Evolutionary conservation across 2,888 invertebrate genomes (phyloP).

Genomic region (Cryptus armator): DNA sequence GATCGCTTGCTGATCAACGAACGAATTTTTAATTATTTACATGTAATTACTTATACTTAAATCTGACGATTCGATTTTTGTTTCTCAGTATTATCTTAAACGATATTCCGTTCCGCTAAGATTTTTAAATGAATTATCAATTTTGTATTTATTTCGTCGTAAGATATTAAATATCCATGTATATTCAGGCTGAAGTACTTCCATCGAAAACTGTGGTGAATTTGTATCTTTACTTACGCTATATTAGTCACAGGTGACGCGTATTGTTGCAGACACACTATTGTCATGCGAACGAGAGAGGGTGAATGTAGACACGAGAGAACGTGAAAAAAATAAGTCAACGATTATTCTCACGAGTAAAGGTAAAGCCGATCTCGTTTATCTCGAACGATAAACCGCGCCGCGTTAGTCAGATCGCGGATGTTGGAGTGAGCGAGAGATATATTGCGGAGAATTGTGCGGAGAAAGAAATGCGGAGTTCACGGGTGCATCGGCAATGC

Average conservation of each 20-base stretch:
- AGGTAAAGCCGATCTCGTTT: conserved; percentile 47
- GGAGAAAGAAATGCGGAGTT: conserved; percentile 12
- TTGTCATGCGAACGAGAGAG: background rate
- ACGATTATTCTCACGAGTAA: conserved; percentile 33
- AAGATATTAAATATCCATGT: no score
- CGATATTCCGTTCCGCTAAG: no score
- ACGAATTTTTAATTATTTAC: no score
- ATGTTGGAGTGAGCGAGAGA: conserved; percentile 35
- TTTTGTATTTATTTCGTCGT: no score
- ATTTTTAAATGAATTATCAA: no score
- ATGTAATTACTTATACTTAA: no score
- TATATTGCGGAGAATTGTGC: conserved; percentile 30
- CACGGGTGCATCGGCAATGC: conserved; percentile 43
- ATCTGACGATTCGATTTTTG: no score
- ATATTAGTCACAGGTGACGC: background rate
- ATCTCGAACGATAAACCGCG: conserved; percentile 54
- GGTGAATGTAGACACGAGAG: background rate
- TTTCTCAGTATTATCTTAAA: no score
- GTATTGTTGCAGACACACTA: background rate
- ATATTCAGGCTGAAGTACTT: no score
- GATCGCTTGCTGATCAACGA: no score
- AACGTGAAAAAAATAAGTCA: conserved; percentile 35
- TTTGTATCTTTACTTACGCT: background rate
- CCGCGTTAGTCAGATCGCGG: conserved; percentile 37
- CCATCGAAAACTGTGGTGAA: no score